Conservation (phyloP, 2,797 vertebrate genomes). For the Enteromius paludinosus region DNA sequence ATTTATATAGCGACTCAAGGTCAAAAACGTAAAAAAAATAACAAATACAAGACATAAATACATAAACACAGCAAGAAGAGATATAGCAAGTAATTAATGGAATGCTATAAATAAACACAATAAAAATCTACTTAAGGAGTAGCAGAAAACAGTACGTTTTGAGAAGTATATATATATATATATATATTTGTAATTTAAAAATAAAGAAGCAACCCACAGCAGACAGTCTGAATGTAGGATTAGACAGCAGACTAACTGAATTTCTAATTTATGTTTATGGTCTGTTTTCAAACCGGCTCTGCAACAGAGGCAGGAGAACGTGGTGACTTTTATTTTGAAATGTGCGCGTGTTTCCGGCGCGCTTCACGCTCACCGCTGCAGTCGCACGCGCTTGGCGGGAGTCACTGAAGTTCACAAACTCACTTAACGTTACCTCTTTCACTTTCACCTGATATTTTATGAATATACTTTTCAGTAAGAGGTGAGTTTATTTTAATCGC, state of each 20-base stretch:
- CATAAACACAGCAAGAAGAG: not conserved
- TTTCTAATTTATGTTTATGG: not conserved
- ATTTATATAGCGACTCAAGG: not conserved
- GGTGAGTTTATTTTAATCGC: conserved; percentile 5
- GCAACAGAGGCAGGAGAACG: too few species aligned
- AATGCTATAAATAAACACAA: not conserved
- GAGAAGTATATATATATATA: too few species aligned
- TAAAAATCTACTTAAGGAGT: too few species aligned
- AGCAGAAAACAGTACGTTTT: too few species aligned
- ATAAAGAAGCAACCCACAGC: not conserved
- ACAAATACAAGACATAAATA: too few species aligned
- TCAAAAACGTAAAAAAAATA: too few species aligned
- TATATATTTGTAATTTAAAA: too few species aligned
- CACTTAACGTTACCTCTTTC: not conserved
- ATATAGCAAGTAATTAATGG: too few species aligned
- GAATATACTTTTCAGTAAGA: not conserved
- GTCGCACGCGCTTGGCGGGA: conserved; percentile 31
- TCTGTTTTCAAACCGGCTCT: not conserved
- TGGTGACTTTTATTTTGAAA: conserved; percentile 36
- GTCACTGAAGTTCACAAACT: conserved; percentile 10
- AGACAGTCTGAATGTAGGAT: not conserved
- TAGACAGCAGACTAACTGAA: not conserved
- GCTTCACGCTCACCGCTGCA: not conserved
- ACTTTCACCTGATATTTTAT: conserved; percentile 21
- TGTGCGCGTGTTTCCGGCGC: not conserved